Percentiles rank a stretch among this genome's conserved stretches.
These are phyloP conservation scores for Drosophila diplacantha DNA, from an alignment of 2,888 invertebrate species.

Conservation along the genomic window DNA sequence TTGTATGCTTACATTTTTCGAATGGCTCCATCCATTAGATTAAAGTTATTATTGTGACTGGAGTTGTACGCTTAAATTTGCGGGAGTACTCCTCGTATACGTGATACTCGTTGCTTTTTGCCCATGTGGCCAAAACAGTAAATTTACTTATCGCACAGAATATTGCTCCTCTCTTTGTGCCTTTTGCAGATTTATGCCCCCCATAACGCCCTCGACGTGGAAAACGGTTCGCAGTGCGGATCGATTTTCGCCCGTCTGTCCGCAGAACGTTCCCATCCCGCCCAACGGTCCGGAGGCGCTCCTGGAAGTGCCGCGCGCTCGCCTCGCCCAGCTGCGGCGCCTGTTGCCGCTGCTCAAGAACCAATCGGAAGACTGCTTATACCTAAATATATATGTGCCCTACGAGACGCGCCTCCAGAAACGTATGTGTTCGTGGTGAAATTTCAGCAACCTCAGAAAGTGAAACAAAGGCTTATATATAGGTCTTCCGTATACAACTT, in stretches of 20 bases:
- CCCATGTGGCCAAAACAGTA: constrained; percentile 12
- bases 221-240: constrained; percentile 88
- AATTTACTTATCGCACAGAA: constrained; percentile 31
- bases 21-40: background rate
- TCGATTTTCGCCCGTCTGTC: constrained; percentile 90
- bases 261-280: constrained; percentile 85
- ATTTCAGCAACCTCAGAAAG: background rate
- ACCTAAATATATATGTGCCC: constrained; percentile 97
- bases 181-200: constrained; percentile 89
- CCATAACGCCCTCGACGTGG: constrained; percentile 94
- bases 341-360: constrained; percentile 90
- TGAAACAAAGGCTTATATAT: background rate
- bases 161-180: background rate
- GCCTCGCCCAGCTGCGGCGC: constrained; percentile 90
- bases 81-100: constrained; percentile 17
- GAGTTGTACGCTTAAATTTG: background rate
- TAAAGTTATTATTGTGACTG: background rate
- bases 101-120: constrained; percentile 8
- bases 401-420: constrained; percentile 76
- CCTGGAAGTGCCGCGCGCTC: constrained; percentile 87
- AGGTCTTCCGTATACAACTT: too few relatives aligned
- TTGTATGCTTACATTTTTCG: background rate
- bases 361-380: constrained; percentile 98
- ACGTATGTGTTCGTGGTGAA: constrained; percentile 56
- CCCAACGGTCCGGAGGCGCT: constrained; percentile 80